Percentiles rank a stretch among this genome's conserved stretches.
These are phyloP conservation scores for Pelosia muscerda DNA, from an alignment of 2,888 invertebrate species.

Conservation along the genomic window DNA sequence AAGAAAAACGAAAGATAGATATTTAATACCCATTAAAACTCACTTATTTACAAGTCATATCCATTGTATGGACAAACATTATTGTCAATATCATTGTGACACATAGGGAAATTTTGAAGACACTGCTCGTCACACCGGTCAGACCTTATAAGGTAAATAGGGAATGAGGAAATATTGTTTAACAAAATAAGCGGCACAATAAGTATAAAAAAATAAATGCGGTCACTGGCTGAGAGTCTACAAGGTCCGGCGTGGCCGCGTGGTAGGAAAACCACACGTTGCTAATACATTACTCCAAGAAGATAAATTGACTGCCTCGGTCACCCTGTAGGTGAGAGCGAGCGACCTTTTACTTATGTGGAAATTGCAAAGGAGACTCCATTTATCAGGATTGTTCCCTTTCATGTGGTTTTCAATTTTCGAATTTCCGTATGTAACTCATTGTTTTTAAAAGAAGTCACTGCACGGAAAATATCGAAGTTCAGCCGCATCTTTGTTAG, in stretches of 20 bases:
- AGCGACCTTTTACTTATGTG: neutral
- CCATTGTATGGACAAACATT: neutral
- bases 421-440: too few species aligned
- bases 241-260: neutral
- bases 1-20: too few species aligned
- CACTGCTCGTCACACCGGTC: neutral
- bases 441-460: too few species aligned
- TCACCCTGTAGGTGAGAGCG: neutral
- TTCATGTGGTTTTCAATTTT: too few species aligned
- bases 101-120: neutral
- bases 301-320: neutral
- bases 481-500: too few species aligned
- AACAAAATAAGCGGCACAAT: neutral
- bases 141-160: neutral
- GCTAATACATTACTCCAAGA: neutral
- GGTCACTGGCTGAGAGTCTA: neutral
- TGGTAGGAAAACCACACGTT: neutral
- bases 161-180: neutral
- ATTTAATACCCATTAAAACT: too few species aligned
- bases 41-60: too few species aligned
- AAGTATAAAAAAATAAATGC: conserved; percentile 1
- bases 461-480: too few species aligned
- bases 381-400: too few species aligned
- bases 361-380: too few species aligned
- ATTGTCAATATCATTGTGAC: neutral